These are phyloP conservation scores for Ypsolopha sequella DNA, from an alignment of 2,888 invertebrate genomes.

Conservation along the genomic window DNA sequence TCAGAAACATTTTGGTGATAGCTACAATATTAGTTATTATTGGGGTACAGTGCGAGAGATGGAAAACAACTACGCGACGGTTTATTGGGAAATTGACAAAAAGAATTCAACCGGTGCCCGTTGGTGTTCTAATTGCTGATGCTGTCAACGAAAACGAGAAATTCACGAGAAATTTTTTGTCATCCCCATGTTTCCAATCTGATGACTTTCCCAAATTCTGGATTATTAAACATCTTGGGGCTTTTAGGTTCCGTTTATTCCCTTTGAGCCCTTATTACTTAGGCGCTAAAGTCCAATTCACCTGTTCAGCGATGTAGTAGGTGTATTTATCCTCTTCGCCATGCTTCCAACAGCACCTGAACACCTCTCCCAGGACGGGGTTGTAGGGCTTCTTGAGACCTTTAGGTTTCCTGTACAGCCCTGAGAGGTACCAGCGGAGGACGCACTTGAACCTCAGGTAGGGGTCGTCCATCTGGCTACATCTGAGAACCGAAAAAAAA, in stretches of 20 bases:
- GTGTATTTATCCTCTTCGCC: slow-evolving; percentile 82
- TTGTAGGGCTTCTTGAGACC: slow-evolving; percentile 97
- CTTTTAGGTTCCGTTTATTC: background rate
- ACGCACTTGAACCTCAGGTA: slow-evolving; percentile 91
- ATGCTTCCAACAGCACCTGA: slow-evolving; percentile 93
- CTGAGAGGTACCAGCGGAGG: slow-evolving; percentile 92
- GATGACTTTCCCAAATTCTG: too few relatives aligned
- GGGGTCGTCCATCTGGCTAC: slow-evolving; percentile 78
- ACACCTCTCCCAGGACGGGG: slow-evolving; percentile 93
- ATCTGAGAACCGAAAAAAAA: background rate
- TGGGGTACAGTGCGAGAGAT: too few relatives aligned
- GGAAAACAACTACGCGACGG: too few relatives aligned
- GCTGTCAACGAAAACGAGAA: too few relatives aligned
- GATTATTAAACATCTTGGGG: background rate
- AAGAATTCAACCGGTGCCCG: too few relatives aligned
- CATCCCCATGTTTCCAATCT: too few relatives aligned
- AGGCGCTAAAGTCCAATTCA: slow-evolving; percentile 24
- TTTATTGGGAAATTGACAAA: too few relatives aligned
- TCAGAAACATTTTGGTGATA: too few relatives aligned
- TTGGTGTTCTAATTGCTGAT: too few relatives aligned
- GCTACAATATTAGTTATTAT: too few relatives aligned
- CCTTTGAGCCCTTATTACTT: background rate
- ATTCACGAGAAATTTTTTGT: too few relatives aligned
- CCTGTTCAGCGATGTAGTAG: slow-evolving; percentile 94
- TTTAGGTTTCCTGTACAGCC: slow-evolving; percentile 92